Conservation (phyloP, 2,888 invertebrate genomes). For the Acanthoscelides obtectus region DNA sequence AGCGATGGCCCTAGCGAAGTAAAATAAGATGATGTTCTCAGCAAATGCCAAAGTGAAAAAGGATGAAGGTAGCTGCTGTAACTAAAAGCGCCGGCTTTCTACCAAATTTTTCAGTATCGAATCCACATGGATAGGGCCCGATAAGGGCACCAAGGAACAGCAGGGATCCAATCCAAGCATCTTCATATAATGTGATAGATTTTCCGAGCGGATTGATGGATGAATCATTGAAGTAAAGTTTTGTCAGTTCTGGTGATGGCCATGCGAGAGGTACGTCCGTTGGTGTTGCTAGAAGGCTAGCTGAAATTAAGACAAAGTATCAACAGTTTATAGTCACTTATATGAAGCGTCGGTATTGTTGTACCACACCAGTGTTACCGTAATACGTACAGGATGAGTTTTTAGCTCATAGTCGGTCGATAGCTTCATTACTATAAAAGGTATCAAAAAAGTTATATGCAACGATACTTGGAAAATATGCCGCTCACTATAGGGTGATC, state of each 20-base stretch:
- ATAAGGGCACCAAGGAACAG: constrained; percentile 47
- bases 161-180: constrained; percentile 52
- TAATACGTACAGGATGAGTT: too few relatives aligned
- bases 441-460: too few relatives aligned
- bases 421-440: too few relatives aligned
- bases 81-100: constrained; percentile 63
- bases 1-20: constrained; percentile 45
- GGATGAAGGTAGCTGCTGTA: constrained; percentile 25
- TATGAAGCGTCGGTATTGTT: too few relatives aligned
- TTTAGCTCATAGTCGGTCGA: too few relatives aligned
- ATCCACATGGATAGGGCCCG: constrained; percentile 66
- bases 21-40: constrained; percentile 25
- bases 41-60: constrained; percentile 26
- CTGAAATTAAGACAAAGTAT: constrained; percentile 18
- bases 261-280: constrained; percentile 29
- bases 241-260: constrained; percentile 30
- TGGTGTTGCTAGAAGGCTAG: constrained; percentile 26
- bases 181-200: constrained; percentile 40
- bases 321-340: neutral
- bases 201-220: constrained; percentile 37
- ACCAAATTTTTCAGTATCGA: constrained; percentile 59
- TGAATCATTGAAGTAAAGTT: constrained; percentile 27
- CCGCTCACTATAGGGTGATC: too few relatives aligned
- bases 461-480: too few relatives aligned
- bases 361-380: too few relatives aligned